Evolutionary conservation across 2,113 vertebrate genomes (phyloP), one percentile per base, ranked within the genome.

Genomic region (Camelus bactrianus): DNA sequence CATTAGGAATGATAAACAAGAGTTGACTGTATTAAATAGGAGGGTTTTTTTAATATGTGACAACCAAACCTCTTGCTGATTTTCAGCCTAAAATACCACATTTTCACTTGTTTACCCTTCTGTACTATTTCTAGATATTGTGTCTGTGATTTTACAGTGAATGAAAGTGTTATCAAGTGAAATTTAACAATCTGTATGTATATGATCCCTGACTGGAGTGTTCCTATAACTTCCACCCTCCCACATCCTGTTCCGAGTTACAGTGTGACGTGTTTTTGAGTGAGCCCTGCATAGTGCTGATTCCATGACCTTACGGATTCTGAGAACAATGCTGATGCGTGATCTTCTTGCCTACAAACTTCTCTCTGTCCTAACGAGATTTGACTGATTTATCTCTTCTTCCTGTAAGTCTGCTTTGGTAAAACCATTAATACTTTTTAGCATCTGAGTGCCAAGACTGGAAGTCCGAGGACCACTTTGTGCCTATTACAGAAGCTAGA

Each of bases 91-190:
- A 91, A 96, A 65, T 56, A 35, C 73, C 46, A 60, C 28, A 28
- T 62, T 92, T 94, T 85, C 42, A 79, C 30, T 93, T 5, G 3
- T 73, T 84, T 77, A 28, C 69, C 30, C 52, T 0, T 93, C 35
- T 97, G 35, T 81, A 50, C 32, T 89, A 30, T 73, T 95, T 94
- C 48, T 73, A 80, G 26, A 72, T 91, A 52, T 81, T 77, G 16
- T 91, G 22, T 80, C 89, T 93, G 62, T 96, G 83, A 69, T 86
- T 96, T 93, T 91, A 77, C 24, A 82, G 38, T 92, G 56, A 97
- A 54, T 94, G 38, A 89, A 93, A 91, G 35, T 96, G 26, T 91
- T 90, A 86, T 19, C 32, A 79, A 93, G 52, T 86, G 69, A 93
- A 96, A 96, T 94, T 67, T 84, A 94, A 87, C 82, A 2, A 50